Evolutionary conservation across 2,888 invertebrate genomes (phyloP).

Genomic region (Acheta domesticus): DNA sequence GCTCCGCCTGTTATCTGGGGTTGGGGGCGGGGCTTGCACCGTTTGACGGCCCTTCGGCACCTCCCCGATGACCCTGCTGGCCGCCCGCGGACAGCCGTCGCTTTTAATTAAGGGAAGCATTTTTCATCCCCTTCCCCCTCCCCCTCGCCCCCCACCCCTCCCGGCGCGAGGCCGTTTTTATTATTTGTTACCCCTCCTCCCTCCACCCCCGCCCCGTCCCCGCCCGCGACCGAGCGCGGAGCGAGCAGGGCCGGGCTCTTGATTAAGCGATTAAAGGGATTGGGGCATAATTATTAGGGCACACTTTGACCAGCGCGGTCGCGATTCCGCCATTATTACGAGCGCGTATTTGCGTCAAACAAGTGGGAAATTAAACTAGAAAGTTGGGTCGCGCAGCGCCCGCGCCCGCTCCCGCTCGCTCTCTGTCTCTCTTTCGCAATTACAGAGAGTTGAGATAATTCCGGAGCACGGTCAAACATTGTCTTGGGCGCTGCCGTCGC

Average conservation of each 20-base stretch:
- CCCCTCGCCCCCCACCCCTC: not conserved
- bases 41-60: too few species aligned
- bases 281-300: conserved; percentile 18
- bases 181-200: not conserved
- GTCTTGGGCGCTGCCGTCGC: not conserved
- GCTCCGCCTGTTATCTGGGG: too few species aligned
- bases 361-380: not conserved
- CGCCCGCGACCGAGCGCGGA: not conserved
- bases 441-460: not conserved
- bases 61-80: too few species aligned
- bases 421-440: not conserved
- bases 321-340: conserved; percentile 18
- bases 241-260: not conserved
- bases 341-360: conserved; percentile 9
- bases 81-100: not conserved
- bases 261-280: conserved; percentile 18
- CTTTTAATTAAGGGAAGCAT: conserved; percentile 18
- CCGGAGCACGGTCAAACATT: conserved; percentile 3
- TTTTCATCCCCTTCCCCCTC: conserved; percentile 6
- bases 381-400: not conserved
- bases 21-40: too few species aligned
- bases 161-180: not conserved
- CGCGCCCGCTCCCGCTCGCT: not conserved
- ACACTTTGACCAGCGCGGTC: conserved; percentile 8
- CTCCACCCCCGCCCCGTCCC: not conserved